These are phyloP conservation scores for Camponotus vicinus DNA, from an alignment of 1,140 invertebrate genomes.

Conservation along the genomic window DNA sequence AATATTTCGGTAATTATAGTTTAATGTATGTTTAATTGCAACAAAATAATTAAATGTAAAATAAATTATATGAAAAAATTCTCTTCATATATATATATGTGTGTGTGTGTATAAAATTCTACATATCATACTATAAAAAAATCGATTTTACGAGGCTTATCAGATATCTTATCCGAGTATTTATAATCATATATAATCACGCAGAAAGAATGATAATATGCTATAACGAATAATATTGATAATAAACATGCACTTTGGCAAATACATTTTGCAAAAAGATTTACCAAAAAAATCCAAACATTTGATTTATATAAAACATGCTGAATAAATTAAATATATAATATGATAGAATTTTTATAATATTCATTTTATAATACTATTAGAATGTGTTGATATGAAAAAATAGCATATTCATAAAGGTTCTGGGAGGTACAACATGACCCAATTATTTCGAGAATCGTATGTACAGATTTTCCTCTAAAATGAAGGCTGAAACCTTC, in stretches of 20 bases:
- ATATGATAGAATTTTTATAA: background rate
- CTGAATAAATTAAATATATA: background rate
- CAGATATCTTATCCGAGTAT: slow-evolving; percentile 20
- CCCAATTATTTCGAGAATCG: slow-evolving; percentile 76
- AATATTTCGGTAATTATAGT: background rate
- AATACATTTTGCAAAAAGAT: background rate
- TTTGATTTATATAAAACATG: too few relatives aligned
- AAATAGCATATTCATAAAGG: background rate
- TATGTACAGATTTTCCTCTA: slow-evolving; percentile 71
- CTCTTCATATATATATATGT: background rate
- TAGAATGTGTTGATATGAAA: background rate
- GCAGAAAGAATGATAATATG: background rate
- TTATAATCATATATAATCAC: slow-evolving; percentile 46
- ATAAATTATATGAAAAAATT: background rate
- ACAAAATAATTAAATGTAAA: background rate
- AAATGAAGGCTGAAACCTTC: slow-evolving; percentile 73
- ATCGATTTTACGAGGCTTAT: slow-evolving; percentile 21
- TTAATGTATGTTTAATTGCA: background rate
- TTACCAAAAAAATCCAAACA: background rate
- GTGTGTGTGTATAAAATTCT: background rate
- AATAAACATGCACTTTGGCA: slow-evolving; percentile 1
- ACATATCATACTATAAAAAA: background rate
- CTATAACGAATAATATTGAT: slow-evolving; percentile 22
- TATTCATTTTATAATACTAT: background rate
- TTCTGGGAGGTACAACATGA: slow-evolving; percentile 65